Conservation (phyloP, 1,140 invertebrate species). For the Zelostemma sp. region DNA sequence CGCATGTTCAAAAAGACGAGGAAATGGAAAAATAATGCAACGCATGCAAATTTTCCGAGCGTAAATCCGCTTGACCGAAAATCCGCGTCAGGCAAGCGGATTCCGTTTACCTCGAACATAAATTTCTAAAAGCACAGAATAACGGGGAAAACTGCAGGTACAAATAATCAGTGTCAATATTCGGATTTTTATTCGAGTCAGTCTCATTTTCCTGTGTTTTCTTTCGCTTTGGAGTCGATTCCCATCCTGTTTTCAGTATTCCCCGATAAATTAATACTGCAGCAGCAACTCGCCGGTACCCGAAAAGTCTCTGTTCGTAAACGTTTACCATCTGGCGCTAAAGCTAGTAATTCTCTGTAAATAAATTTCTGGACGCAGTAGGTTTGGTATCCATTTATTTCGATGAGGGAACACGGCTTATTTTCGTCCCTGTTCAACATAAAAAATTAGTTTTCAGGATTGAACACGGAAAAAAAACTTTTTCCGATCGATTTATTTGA, state of each 20-base stretch:
- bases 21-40: too few species aligned
- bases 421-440: constrained; percentile 1
- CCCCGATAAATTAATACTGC: not conserved
- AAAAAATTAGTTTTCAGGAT: too few species aligned
- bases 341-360: not conserved
- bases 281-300: not conserved
- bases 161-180: too few species aligned
- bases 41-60: too few species aligned
- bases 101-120: too few species aligned
- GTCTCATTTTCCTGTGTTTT: not conserved
- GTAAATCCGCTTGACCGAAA: too few species aligned
- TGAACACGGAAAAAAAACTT: too few species aligned
- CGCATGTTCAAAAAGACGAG: too few species aligned
- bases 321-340: not conserved
- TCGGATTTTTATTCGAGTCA: not conserved
- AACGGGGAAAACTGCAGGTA: too few species aligned
- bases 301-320: not conserved
- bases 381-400: constrained; percentile 1
- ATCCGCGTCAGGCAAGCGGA: too few species aligned
- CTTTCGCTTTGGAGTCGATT: not conserved
- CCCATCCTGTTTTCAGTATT: not conserved
- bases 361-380: not conserved
- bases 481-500: too few species aligned
- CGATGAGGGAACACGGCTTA: not conserved
- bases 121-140: too few species aligned